Evolutionary conservation across 1,140 invertebrate species (phyloP).

Genomic region (Drosophila cardini): DNA sequence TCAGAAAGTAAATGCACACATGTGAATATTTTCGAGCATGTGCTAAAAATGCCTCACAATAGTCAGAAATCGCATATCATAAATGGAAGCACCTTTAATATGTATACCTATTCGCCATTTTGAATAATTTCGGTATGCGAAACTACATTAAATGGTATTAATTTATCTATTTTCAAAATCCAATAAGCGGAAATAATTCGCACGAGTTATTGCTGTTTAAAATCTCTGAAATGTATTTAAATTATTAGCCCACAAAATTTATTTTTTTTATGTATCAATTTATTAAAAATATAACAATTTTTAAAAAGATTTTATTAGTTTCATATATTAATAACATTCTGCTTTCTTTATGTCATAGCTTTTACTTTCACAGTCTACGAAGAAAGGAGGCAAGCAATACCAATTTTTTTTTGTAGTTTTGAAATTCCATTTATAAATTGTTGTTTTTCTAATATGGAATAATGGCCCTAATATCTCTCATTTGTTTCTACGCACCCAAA

Average conservation of each 20-base stretch:
- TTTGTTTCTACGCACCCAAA: not conserved
- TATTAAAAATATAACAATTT: not conserved
- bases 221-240: not conserved
- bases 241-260: not conserved
- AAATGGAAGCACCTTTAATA: constrained; percentile 1
- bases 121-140: not conserved
- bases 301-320: not conserved
- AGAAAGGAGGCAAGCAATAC: constrained; percentile 5
- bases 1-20: not conserved
- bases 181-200: not conserved
- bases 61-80: constrained; percentile 23
- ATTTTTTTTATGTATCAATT: no score
- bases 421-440: constrained; percentile 25
- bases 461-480: constrained; percentile 7
- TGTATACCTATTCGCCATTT: not conserved
- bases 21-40: constrained; percentile 28
- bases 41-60: constrained; percentile 45
- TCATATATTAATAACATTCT: no score
- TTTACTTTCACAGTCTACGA: constrained; percentile 13
- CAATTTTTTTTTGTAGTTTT: constrained; percentile 26
- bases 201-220: not conserved
- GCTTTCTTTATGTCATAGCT: constrained; percentile 15
- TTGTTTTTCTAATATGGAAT: constrained; percentile 24
- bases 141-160: not conserved
- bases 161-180: not conserved